These are phyloP conservation scores for Drosophila diplacantha DNA, from an alignment of 2,888 invertebrate genomes.

Conservation along the genomic window DNA sequence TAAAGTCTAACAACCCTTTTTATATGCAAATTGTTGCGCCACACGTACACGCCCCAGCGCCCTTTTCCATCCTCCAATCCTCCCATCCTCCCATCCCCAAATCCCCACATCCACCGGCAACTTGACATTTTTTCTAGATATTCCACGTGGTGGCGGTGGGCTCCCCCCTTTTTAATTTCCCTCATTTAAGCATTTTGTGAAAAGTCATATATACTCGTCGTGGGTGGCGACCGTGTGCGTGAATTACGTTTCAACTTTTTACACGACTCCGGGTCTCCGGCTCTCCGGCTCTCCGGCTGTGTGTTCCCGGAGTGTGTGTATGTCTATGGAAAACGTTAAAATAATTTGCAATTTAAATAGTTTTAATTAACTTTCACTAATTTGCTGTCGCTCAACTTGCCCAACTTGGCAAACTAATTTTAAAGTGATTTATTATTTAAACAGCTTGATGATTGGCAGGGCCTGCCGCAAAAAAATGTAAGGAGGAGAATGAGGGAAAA, in stretches of 20 bases:
- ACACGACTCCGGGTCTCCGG: conserved; percentile 43
- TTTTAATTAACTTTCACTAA: conserved; percentile 71
- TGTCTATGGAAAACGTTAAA: conserved; percentile 61
- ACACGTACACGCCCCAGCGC: conserved; percentile 47
- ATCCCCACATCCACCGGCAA: conserved; percentile 40
- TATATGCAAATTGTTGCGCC: conserved; percentile 74
- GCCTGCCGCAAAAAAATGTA: conserved; percentile 33
- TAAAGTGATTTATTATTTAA: conserved; percentile 74
- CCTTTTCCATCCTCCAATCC: too few relatives aligned
- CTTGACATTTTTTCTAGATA: conserved; percentile 65
- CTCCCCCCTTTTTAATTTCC: conserved; percentile 58
- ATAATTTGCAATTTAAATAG: conserved; percentile 74
- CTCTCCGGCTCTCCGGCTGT: conserved; percentile 20
- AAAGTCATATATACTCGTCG: conserved; percentile 26
- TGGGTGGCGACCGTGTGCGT: conserved; percentile 34
- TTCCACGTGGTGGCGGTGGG: conserved; percentile 19
- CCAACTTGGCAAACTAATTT: conserved; percentile 69
- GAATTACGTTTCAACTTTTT: conserved; percentile 49
- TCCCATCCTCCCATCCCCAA: not conserved
- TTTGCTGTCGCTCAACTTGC: conserved; percentile 45
- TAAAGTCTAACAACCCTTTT: conserved; percentile 73
- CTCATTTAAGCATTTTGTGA: conserved; percentile 62
- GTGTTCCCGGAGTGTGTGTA: conserved; percentile 6
- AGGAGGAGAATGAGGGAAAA: conserved; percentile 1
- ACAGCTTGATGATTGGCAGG: conserved; percentile 65